Base-by-base conservation (phyloP, 2,113 vertebrate species). In the Hepsetus odoe region DNA sequence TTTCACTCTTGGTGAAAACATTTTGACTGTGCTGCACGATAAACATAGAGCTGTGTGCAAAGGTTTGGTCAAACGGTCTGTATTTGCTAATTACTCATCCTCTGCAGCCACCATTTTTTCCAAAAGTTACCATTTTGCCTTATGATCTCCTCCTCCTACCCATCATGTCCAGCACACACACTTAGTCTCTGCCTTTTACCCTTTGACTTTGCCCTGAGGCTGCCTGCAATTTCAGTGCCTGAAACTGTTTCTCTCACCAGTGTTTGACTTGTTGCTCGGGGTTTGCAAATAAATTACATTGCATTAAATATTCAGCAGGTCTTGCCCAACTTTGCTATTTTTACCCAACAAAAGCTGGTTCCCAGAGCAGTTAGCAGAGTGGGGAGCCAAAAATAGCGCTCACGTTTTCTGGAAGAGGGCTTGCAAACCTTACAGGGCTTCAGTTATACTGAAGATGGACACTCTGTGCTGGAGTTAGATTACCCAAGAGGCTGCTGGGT, bases 401-500 rank as follows among this genome's bases (percentile, higher is more conserved):
- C 77, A 80, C 68, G 49, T 88, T 87, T 86, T 53, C 33, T 53
- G 76, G 32, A n/a, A 46, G 24, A 56, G 59, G 24, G 61, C 40
- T 76, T 13, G 12, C 11, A 55, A 22, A 53, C 20, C 33, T 61
- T 61, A 44, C 16, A 53, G 35, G 68, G 12, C 32, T 62, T 83
- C 79, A 85, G 85, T 7, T 11, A 5, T 24, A 55, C 82, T 85
- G 85, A 83, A 70, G 75, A 85, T 78, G 85, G 89, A 90, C 83
- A 82, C 76, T 85, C 89, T 85, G 84, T 84, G 90, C 89, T 88
- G 88, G 83, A 85, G 83, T 88, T 83, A 71, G 85, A 56, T 76
- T 87, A 81, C 83, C 87, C 84, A 84, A 66, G 56, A 81, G 89
- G 86, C 74, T 51, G 49, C 13, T 56, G 69, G 55, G 80, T 82